Evolutionary conservation across 2,113 vertebrate species (phyloP), one percentile per base, ranked within the genome.

Genomic region (Phylloscopus trochiloides): DNA sequence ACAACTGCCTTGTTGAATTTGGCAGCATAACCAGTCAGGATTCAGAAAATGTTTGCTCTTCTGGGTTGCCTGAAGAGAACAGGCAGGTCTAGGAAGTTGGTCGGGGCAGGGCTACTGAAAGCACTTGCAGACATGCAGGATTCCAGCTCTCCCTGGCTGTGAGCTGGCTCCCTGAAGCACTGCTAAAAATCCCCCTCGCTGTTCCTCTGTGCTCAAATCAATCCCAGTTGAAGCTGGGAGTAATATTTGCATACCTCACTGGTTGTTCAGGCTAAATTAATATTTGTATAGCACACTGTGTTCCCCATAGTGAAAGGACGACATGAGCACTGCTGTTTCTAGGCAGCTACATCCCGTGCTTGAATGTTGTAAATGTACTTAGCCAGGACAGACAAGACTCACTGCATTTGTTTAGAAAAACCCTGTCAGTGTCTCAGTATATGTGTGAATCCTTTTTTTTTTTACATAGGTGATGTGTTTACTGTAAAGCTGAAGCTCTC

Each of bases 211-310:
- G 54, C 85, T 94, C 40, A 25, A 14, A 4, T 58, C 57, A 93
- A 68, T 82, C 73, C 54, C 65, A 51, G 48, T 90, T 73, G 80
- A 95, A 78, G 58, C 83, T 76, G 70, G 24, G 61, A 90, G 80
- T 75, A 87, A 24, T 95, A 88, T 95, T 95, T 96, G 88, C 90
- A 86, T 92, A 94, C 87, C 70, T 95, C 63, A 42, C 52, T 89
- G 86, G 57, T 63, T 92, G 93, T 91, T 95, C 91, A 95, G 70
- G 57, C 94, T 94, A 63, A 89, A 91, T 96, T 95, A 95, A 89
- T 95, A 92, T 96, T 94, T 96, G 91, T 94, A 89, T 83, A 96
- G 89, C 91, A 89, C 84, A 29, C 48, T 68, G 61, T 81, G 95
- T 94, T 92, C 91, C 73, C 76, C 57, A 2, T 86, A 59, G 38